Conservation (phyloP, 2,113 vertebrate genomes). For the Cyprinodon variegatus region DNA sequence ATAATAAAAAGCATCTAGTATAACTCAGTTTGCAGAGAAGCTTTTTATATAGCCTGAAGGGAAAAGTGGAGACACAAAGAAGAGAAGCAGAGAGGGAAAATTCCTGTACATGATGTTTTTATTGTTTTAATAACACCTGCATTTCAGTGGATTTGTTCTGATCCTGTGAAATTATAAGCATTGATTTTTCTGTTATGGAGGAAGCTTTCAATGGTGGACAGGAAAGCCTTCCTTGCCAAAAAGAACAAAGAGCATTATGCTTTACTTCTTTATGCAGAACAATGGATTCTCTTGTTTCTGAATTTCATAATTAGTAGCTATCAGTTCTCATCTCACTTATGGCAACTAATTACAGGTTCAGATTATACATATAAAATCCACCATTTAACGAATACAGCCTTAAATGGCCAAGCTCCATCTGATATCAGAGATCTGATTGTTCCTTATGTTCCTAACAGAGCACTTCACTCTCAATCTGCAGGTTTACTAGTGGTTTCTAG, state of each 20-base stretch:
- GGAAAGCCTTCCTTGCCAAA: constrained; percentile 28
- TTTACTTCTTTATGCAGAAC: constrained; percentile 59
- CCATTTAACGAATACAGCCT: too few species aligned
- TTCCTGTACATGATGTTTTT: constrained; percentile 73
- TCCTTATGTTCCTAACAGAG: too few species aligned
- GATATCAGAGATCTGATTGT: too few species aligned
- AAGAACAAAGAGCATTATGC: constrained; percentile 57
- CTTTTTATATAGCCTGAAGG: constrained; percentile 64
- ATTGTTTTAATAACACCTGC: constrained; percentile 81
- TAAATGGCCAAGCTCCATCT: too few species aligned
- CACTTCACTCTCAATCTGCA: too few species aligned
- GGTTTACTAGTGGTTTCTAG: too few species aligned
- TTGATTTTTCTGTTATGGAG: constrained; percentile 77
- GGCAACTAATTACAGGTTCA: too few species aligned
- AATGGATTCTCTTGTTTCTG: too few species aligned
- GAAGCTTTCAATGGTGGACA: constrained; percentile 18
- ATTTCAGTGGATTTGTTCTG: constrained; percentile 73
- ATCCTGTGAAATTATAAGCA: constrained; percentile 83
- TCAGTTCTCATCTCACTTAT: too few species aligned
- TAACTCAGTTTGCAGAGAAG: constrained; percentile 67
- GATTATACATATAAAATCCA: too few species aligned
- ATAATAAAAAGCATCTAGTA: constrained; percentile 60
- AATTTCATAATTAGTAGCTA: too few species aligned
- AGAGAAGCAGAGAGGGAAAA: constrained; percentile 60
- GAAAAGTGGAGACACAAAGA: constrained; percentile 6